Conservation (phyloP, 2,888 invertebrate species). For the Pemphredon lugubris region DNA sequence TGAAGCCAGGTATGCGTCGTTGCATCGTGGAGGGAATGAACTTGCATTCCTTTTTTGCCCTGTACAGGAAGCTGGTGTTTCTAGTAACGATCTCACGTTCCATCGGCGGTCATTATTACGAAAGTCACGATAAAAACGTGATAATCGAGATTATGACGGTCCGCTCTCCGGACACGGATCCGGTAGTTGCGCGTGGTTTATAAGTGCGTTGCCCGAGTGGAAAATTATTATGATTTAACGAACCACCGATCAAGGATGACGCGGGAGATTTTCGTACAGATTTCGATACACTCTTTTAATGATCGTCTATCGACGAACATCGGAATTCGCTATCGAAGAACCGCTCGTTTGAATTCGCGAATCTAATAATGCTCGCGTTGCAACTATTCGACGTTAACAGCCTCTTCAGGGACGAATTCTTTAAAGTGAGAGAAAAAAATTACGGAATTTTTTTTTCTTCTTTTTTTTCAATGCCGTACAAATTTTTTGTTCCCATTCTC, state of each 20-base stretch:
- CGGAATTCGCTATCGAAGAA: slow-evolving; percentile 14
- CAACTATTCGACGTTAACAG: too few species aligned
- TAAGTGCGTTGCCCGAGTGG: slow-evolving; percentile 17
- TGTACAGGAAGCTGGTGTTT: too few species aligned
- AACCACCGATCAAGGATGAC: slow-evolving; percentile 35
- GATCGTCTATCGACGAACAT: slow-evolving; percentile 9
- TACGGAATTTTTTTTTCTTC: too few species aligned
- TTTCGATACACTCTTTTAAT: slow-evolving; percentile 15
- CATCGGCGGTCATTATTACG: background rate
- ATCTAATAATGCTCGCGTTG: too few species aligned
- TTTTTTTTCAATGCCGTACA: too few species aligned
- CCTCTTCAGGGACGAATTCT: too few species aligned
- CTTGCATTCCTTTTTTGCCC: background rate
- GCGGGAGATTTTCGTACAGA: slow-evolving; percentile 36
- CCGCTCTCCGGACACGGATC: background rate
- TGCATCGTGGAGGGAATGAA: background rate
- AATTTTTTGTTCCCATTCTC: too few species aligned
- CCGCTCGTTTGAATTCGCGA: too few species aligned
- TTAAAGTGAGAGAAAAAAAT: too few species aligned
- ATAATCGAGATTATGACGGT: slow-evolving; percentile 6
- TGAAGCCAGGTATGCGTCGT: too few species aligned
- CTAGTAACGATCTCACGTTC: slow-evolving; percentile 5
- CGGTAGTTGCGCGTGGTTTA: background rate
- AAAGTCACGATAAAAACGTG: background rate
- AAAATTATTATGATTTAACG: slow-evolving; percentile 25